Evolutionary conservation across 2,113 vertebrate species (phyloP).

Genomic region (Microcebus murinus): DNA sequence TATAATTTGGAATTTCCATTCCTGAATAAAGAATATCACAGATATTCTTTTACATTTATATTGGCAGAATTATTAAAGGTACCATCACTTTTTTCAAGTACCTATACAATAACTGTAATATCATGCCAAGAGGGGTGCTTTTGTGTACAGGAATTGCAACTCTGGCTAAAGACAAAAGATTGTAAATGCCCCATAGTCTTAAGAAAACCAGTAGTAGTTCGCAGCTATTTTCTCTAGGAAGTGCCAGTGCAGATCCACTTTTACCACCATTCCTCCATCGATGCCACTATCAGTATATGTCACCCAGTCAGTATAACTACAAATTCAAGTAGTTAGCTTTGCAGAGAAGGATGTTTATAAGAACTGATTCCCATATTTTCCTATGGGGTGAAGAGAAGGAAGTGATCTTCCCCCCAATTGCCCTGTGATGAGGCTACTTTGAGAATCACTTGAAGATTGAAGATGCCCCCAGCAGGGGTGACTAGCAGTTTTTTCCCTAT

Average conservation of each 20-base stretch:
- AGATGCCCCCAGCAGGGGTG: not conserved
- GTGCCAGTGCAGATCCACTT: not conserved
- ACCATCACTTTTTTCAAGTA: not conserved
- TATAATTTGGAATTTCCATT: not conserved
- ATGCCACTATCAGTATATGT: not conserved
- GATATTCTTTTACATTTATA: not conserved
- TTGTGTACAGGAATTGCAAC: not conserved
- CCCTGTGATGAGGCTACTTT: not conserved
- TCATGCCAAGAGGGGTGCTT: not conserved
- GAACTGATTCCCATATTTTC: not conserved
- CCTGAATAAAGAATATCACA: not conserved
- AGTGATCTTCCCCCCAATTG: not conserved
- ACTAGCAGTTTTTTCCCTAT: not conserved
- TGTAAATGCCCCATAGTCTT: not conserved
- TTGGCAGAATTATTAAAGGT: not conserved
- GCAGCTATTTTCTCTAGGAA: not conserved
- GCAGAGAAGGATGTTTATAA: not conserved
- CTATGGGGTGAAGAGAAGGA: not conserved
- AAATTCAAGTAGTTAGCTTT: not conserved
- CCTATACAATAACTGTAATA: not conserved
- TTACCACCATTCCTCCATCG: not conserved
- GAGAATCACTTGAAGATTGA: not conserved
- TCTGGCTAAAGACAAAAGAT: not conserved
- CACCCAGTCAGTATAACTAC: not conserved
- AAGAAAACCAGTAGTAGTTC: not conserved